Conservation (phyloP, 1,140 invertebrate genomes). For the Cydia strobilella region DNA sequence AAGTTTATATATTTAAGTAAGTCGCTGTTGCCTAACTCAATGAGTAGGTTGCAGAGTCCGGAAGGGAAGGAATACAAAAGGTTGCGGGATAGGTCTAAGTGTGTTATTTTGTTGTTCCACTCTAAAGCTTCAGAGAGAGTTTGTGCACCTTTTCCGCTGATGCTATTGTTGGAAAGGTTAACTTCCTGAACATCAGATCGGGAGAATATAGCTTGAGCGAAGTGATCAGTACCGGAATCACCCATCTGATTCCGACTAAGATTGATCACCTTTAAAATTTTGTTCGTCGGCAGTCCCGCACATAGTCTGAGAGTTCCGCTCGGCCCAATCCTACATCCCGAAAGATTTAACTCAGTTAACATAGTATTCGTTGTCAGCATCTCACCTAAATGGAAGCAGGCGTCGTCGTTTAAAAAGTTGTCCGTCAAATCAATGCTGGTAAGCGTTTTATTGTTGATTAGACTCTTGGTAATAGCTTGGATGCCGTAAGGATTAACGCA, state of each 20-base stretch:
- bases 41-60: conserved; percentile 44
- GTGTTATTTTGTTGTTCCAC: conserved; percentile 60
- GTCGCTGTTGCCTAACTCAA: conserved; percentile 43
- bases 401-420: conserved; percentile 63
- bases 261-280: conserved; percentile 56
- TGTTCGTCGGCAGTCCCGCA: conserved; percentile 49
- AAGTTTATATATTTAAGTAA: conserved; percentile 53
- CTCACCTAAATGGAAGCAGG: conserved; percentile 60
- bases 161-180: conserved; percentile 71
- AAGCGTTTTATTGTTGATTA: conserved; percentile 62
- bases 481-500: conserved; percentile 60
- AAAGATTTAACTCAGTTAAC: conserved; percentile 60
- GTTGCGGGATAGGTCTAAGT: conserved; percentile 72
- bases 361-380: conserved; percentile 62
- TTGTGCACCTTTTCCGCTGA: conserved; percentile 52
- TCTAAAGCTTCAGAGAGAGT: conserved; percentile 58
- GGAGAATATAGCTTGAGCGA: conserved; percentile 54
- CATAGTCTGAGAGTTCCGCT: conserved; percentile 55
- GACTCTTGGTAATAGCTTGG: conserved; percentile 54
- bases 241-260: conserved; percentile 61
- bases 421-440: conserved; percentile 64
- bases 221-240: conserved; percentile 54
- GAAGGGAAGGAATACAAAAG: conserved; percentile 55
- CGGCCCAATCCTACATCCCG: conserved; percentile 66
- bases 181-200: conserved; percentile 53